Evolutionary conservation across 2,113 vertebrate species (phyloP), one percentile per base, ranked within the genome.

Genomic region (Syngnathus floridae): DNA sequence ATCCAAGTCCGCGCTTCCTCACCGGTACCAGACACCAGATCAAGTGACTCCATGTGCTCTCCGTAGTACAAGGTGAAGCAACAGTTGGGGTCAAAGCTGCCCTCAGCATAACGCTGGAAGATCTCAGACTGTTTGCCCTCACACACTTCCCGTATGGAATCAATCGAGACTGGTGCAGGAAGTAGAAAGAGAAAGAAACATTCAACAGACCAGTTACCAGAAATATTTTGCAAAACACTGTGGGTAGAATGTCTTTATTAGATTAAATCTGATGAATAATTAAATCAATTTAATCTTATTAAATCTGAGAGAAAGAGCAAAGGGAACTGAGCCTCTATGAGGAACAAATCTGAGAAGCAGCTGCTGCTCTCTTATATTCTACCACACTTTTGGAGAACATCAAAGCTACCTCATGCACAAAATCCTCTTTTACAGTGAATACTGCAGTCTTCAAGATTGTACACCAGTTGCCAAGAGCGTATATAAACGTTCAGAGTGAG

Each of bases 21-120:
- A 0, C 93, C 89, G 0, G 84, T 93, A 46, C 92, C 84, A 0
- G 93, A 94, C 2, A 99, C 95, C 87, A 99, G 88, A 87, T 96
- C 95, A 60, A 99, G 91, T 0, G 94, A 96, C 69, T 95, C 93
- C 82, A 97, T 93, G 76, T 93, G 96, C 73, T 95, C 93, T 0
- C 97, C 97, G 0, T 98, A 90, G 88, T 98, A 99, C 84, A 99
- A 94, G 78, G 94, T 98, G 88, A 99, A 98, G 87, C 97, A 99
- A 82, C 97, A 96, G 91, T 94, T 97, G 70, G 95, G 95, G 69
- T 98, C 93, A 0, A 99, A 97, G 84, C 92, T 92, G 72, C 94
- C 88, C 0, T 96, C 94, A 0, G 94, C 77, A 0, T 97, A 93
- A 36, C 96, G 94, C 89, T 98, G 97, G 87, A 99, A 99, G 83